phyloP scores from a whole-genome alignment of 2,888 invertebrate genomes.

The Phymatocera aterrima region DNA sequence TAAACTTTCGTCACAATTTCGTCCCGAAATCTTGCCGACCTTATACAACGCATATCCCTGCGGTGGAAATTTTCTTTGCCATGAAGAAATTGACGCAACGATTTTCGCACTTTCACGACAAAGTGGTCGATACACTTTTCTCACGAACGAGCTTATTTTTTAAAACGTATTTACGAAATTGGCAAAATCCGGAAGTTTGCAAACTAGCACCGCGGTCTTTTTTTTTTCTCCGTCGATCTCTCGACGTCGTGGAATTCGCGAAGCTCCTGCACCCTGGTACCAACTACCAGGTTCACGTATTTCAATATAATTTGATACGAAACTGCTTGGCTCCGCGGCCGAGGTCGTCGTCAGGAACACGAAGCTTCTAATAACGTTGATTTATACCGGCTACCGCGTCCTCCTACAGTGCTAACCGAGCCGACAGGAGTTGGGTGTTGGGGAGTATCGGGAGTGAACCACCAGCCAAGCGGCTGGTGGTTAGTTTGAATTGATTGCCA shows the following conservation, averaged over 20 bases:
- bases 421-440: slow-evolving; percentile 19
- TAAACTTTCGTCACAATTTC: too few relatives aligned
- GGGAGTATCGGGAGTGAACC: slow-evolving; percentile 35
- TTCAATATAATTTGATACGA: slow-evolving; percentile 72
- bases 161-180: too few relatives aligned
- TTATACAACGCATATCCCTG: too few relatives aligned
- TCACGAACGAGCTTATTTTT: too few relatives aligned
- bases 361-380: slow-evolving; percentile 74
- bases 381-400: slow-evolving; percentile 63
- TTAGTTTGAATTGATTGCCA: slow-evolving; percentile 73
- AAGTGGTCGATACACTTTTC: too few relatives aligned
- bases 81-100: too few relatives aligned
- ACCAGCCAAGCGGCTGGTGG: slow-evolving; percentile 56
- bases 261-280: neutral
- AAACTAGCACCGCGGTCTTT: too few relatives aligned
- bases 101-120: too few relatives aligned
- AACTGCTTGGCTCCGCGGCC: slow-evolving; percentile 68
- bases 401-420: slow-evolving; percentile 28
- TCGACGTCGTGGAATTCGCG: neutral
- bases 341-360: slow-evolving; percentile 65
- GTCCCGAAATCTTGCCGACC: too few relatives aligned
- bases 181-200: too few relatives aligned
- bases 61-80: too few relatives aligned
- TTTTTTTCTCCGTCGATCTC: neutral
- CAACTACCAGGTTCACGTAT: slow-evolving; percentile 55